These are phyloP conservation scores for Lacerta bilineata DNA, from an alignment of 2,797 vertebrate species.

Conservation along the genomic window DNA sequence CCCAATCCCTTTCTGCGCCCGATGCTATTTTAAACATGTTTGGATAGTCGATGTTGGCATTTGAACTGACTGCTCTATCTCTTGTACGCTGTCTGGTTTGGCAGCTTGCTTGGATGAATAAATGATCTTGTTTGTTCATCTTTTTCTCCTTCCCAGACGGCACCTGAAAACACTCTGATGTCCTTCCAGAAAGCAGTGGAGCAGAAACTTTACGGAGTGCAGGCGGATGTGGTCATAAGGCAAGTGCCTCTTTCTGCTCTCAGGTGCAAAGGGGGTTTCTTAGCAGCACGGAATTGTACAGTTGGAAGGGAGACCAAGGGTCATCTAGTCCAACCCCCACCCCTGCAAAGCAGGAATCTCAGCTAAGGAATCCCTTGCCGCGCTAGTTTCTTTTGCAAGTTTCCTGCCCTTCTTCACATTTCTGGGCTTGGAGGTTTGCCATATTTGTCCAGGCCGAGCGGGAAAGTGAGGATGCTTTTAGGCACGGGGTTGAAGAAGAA, in stretches of 20 bases:
- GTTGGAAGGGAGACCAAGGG: too few relatives aligned
- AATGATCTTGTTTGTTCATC: neutral
- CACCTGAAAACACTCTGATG: slow-evolving; percentile 96
- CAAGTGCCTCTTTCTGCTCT: slow-evolving; percentile 53
- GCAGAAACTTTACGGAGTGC: slow-evolving; percentile 86
- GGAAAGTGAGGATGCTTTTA: neutral
- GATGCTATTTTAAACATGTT: neutral
- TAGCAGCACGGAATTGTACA: too few relatives aligned
- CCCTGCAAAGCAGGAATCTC: too few relatives aligned
- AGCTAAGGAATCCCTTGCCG: neutral
- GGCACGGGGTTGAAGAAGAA: neutral
- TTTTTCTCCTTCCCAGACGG: slow-evolving; percentile 79
- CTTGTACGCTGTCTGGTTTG: neutral
- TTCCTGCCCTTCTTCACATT: accelerated
- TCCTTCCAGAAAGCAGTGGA: slow-evolving; percentile 94
- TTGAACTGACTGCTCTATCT: neutral
- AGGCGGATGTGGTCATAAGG: slow-evolving; percentile 93
- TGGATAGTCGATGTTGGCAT: neutral
- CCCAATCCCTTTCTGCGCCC: neutral
- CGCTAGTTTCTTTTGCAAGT: neutral
- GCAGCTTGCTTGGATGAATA: accelerated
- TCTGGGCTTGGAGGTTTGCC: neutral
- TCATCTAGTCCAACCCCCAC: too few relatives aligned
- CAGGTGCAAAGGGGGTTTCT: neutral
- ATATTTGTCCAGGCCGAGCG: neutral